A percentile compares a stretch with the other conserved stretches of the same genome.
These are phyloP conservation scores for Lampris megalopsis DNA, from an alignment of 2,113 vertebrate genomes.

Conservation along the genomic window DNA sequence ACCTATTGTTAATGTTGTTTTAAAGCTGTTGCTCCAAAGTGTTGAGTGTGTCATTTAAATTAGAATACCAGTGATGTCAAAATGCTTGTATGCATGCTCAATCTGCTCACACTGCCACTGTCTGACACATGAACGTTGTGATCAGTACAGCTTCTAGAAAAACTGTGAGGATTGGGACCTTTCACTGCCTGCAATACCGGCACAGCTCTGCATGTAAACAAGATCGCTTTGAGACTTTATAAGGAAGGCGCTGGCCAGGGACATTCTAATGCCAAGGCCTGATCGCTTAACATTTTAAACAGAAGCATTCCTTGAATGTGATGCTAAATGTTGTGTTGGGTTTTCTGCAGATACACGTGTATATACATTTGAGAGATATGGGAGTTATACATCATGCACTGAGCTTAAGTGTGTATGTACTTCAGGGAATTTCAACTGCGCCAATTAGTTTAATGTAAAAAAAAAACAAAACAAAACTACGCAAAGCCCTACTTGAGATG, in stretches of 20 bases:
- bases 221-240: constrained; percentile 51
- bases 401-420: constrained; percentile 60
- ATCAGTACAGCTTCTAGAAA: constrained; percentile 38
- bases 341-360: constrained; percentile 33
- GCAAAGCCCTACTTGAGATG: constrained; percentile 24
- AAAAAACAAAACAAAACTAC: no score
- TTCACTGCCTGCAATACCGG: constrained; percentile 29
- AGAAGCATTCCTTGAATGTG: constrained; percentile 27
- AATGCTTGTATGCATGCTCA: constrained; percentile 24
- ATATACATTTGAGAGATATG: constrained; percentile 40
- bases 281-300: constrained; percentile 35
- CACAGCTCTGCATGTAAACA: constrained; percentile 54
- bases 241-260: constrained; percentile 43
- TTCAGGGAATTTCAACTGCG: constrained; percentile 36
- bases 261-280: constrained; percentile 32
- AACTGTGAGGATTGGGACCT: constrained; percentile 23
- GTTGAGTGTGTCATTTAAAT: constrained; percentile 27
- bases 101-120: constrained; percentile 33
- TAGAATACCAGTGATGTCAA: constrained; percentile 22
- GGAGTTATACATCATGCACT: constrained; percentile 50
- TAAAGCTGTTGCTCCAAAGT: not conserved
- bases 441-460: constrained; percentile 47
- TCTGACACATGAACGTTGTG: constrained; percentile 53
- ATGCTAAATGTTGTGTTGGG: constrained; percentile 13
- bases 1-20: constrained; percentile 1